These are phyloP conservation scores for Cheiracanthium punctorium DNA, from an alignment of 2,888 invertebrate genomes.

Conservation along the genomic window DNA sequence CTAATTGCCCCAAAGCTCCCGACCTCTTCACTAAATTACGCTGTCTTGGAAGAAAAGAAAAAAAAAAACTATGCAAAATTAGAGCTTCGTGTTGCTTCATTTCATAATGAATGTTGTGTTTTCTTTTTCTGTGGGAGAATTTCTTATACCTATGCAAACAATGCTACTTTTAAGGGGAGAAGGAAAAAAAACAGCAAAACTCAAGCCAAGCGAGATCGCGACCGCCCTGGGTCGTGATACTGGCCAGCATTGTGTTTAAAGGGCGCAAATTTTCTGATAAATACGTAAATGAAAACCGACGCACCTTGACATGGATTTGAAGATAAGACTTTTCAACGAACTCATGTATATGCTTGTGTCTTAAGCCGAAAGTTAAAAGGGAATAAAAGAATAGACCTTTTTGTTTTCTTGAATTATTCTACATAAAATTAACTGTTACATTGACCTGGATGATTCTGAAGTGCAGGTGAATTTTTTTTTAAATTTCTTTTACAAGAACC, in stretches of 20 bases:
- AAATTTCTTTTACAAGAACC: too few species aligned
- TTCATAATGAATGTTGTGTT: background rate
- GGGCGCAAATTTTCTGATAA: background rate
- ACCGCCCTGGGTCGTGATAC: background rate
- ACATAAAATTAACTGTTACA: too few species aligned
- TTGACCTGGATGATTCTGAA: too few species aligned
- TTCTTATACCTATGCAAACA: background rate
- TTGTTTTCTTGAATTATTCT: too few species aligned
- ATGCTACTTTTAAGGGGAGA: background rate
- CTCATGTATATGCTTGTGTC: too few species aligned
- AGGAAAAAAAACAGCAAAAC: background rate
- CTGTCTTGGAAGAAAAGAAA: too few species aligned
- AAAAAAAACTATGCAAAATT: background rate
- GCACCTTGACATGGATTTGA: background rate
- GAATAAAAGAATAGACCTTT: too few species aligned
- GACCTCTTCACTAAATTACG: too few species aligned
- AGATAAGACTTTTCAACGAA: background rate
- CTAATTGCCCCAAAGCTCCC: too few species aligned
- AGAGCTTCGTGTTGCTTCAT: background rate
- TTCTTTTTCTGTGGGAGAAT: background rate
- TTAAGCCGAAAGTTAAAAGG: too few species aligned
- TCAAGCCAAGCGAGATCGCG: too few species aligned
- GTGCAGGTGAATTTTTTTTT: too few species aligned
- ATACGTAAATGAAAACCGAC: background rate
- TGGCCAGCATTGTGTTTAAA: background rate